phyloP scores from a whole-genome alignment of 2,797 vertebrate genomes.

The Petrocephalus schoutedeni region DNA sequence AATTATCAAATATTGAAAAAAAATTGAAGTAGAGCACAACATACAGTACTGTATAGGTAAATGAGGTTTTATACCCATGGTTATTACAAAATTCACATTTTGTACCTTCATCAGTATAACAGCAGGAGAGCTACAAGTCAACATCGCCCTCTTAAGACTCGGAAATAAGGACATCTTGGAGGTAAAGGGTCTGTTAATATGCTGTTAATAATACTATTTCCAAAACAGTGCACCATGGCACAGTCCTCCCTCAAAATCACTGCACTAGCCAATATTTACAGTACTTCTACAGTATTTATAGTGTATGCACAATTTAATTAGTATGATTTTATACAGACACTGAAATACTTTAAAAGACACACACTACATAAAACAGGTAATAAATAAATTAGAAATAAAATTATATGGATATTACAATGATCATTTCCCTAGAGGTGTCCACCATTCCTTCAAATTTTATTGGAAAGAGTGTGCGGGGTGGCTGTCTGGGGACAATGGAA shows the following conservation, averaged over 20 bases:
- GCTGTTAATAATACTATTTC: not conserved
- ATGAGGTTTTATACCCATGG: not conserved
- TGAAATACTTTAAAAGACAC: not conserved
- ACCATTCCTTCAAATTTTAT: not conserved
- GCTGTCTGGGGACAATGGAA: not conserved
- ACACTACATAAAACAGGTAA: not conserved
- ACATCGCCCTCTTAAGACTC: not conserved
- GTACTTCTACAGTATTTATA: not conserved
- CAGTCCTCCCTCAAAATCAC: not conserved
- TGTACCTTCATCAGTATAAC: not conserved
- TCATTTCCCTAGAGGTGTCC: not conserved
- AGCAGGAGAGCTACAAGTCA: not conserved
- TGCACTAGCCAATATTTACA: not conserved
- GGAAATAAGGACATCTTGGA: not conserved
- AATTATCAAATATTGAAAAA: not conserved
- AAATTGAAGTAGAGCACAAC: not conserved
- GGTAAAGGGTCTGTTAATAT: not conserved
- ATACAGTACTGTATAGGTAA: not conserved
- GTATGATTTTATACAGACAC: not conserved
- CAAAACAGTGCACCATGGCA: not conserved
- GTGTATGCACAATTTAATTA: not conserved
- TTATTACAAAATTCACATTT: not conserved
- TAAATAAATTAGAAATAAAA: not conserved
- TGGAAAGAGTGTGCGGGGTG: not conserved
- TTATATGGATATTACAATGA: not conserved